Percentiles rank a stretch among this genome's conserved stretches.
phyloP scores from a whole-genome alignment of 2,113 vertebrate genomes.

The Balaeniceps rex region DNA sequence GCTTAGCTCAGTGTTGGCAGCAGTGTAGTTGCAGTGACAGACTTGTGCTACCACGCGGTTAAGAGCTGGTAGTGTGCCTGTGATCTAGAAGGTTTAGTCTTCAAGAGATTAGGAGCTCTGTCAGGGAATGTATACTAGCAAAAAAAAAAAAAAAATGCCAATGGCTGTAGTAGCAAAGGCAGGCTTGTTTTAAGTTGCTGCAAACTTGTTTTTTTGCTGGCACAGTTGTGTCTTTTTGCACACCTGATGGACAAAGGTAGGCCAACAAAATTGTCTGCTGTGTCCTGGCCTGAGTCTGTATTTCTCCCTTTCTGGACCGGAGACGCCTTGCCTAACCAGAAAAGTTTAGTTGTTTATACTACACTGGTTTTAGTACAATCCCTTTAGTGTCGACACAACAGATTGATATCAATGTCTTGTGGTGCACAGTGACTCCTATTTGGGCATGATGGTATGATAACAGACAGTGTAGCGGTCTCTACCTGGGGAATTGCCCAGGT shows the following conservation, averaged over 20 bases:
- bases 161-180: not conserved
- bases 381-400: not conserved
- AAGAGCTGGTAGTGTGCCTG: not conserved
- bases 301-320: not conserved
- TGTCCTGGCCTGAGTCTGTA: not conserved
- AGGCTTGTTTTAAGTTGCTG: not conserved
- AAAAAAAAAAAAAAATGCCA: not conserved
- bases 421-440: not conserved
- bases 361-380: not conserved
- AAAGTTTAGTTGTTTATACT: not conserved
- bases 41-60: not conserved
- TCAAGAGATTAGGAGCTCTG: not conserved
- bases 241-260: not conserved
- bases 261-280: not conserved
- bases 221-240: not conserved
- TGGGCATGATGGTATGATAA: not conserved
- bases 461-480: not conserved
- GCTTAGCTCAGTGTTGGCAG: not conserved
- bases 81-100: not conserved
- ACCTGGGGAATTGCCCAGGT: not conserved
- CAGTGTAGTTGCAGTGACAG: not conserved
- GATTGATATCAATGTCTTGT: not conserved
- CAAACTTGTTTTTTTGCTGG: not conserved
- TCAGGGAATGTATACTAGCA: not conserved
- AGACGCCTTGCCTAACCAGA: not conserved